Percentiles rank a stretch among this genome's conserved stretches.
phyloP scores from a whole-genome alignment of 2,797 vertebrate genomes.

The Miichthys miiuy region DNA sequence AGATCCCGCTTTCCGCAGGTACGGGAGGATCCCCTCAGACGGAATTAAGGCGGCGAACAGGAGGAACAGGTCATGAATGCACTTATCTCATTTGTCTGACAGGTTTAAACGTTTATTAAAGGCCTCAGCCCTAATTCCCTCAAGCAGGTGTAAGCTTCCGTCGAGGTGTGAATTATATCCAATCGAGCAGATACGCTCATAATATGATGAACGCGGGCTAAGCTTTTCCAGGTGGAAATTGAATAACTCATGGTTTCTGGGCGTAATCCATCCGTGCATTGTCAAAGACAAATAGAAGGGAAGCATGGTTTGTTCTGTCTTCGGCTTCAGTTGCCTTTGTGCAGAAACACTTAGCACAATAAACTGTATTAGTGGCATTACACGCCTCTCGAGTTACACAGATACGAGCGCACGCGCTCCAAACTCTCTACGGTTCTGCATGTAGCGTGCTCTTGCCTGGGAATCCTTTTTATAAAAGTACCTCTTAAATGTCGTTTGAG shows the following conservation, averaged over 20 bases:
- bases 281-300: slow-evolving; percentile 73
- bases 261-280: slow-evolving; percentile 79
- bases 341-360: slow-evolving; percentile 41
- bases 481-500: slow-evolving; percentile 36
- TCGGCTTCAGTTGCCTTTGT: slow-evolving; percentile 43
- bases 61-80: slow-evolving; percentile 80
- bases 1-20: slow-evolving; percentile 71
- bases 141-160: slow-evolving; percentile 89
- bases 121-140: slow-evolving; percentile 85
- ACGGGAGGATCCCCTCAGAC: slow-evolving; percentile 70
- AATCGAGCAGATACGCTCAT: slow-evolving; percentile 84
- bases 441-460: slow-evolving; percentile 1
- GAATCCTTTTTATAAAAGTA: slow-evolving; percentile 28
- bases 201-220: slow-evolving; percentile 80
- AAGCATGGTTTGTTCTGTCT: slow-evolving; percentile 55
- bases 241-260: slow-evolving; percentile 84
- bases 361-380: slow-evolving; percentile 62
- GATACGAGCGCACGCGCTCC: slow-evolving; percentile 39
- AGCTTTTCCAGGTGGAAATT: slow-evolving; percentile 87
- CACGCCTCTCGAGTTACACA: slow-evolving; percentile 50
- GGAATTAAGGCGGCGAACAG: slow-evolving; percentile 82
- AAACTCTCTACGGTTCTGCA: slow-evolving; percentile 18
- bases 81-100: slow-evolving; percentile 87
- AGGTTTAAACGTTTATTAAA: slow-evolving; percentile 87
- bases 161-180: slow-evolving; percentile 85